Base-by-base conservation (phyloP, 1,140 invertebrate genomes). In the Lucilia sericata region DNA sequence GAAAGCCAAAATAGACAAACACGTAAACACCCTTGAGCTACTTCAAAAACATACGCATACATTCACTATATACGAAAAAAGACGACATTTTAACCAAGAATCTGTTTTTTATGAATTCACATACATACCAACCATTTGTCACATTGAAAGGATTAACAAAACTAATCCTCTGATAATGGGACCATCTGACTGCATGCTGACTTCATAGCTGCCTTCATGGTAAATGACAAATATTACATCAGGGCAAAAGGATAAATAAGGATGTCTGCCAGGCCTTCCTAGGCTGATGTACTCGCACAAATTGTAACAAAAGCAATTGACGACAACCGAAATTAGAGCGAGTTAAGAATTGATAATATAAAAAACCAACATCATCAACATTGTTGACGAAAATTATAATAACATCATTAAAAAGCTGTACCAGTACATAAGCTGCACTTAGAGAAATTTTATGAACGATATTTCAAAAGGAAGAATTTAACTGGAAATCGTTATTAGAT, bases 101-200 rank as follows among this genome's bases (percentile, higher is more conserved):
- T 60, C n/a, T 60, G 2, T 17, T 60, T 60, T 60, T 60, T 42
- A 60, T 60, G 51, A n/a, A 60, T 17, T 60, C 51, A 10, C 51
- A n/a, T 14, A 55, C 9, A 21, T 70, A 70, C 65, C 76, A 80
- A 49, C 9, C 76, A 80, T 80, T 80, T 80, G 76, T 80, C 76
- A 80, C 76, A 80, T 80, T 80, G 42, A 80, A 80, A 80, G 76
- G 76, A 80, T 80, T 80, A 80, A 80, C 76, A 80, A 49, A 80
- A 80, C 76, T 80, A 80, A 80, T 80, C 76, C 76, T 80, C 42
- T 80, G 76, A 80, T 80, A 80, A 80, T 80, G 76, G 76, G 76
- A 49, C 76, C 47, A 80, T 49, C 42, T 80, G 76, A 80, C 76
- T 80, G 76, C 76, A 80, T 80, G 76, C 76, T 80, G 76, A 80